Evolutionary conservation across 2,888 invertebrate genomes (phyloP).

Genomic region (Eilema sororculum): DNA sequence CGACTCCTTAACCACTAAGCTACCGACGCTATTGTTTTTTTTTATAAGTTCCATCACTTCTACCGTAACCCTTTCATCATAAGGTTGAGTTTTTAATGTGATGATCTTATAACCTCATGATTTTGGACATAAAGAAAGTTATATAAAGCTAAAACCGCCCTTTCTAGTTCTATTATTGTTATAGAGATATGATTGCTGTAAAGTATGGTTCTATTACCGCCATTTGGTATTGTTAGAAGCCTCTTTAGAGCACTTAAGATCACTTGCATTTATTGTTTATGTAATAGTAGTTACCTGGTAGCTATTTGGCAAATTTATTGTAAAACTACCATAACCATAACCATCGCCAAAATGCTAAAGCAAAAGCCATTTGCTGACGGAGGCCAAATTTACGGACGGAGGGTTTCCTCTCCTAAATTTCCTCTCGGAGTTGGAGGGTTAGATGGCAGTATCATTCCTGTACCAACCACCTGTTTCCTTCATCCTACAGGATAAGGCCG

Average conservation of each 20-base stretch:
- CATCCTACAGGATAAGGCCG: no score
- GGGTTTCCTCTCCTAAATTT: no score
- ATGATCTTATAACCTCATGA: not conserved
- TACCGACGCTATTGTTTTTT: no score
- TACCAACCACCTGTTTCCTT: no score
- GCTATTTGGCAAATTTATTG: not conserved
- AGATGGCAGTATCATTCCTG: not conserved
- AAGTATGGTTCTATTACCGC: constrained; percentile 13
- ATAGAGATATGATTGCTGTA: not conserved
- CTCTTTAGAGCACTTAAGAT: constrained; percentile 2
- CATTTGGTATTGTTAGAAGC: constrained; percentile 10
- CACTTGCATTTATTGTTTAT: constrained; percentile 11
- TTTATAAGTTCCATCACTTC: no score
- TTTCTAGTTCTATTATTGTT: constrained; percentile 1
- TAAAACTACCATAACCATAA: not conserved
- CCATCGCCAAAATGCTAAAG: not conserved
- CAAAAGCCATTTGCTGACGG: not conserved
- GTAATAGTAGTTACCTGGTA: not conserved
- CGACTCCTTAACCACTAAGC: no score
- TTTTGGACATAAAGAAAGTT: constrained; percentile 5
- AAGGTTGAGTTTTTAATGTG: not conserved
- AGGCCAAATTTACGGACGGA: no score
- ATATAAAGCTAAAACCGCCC: not conserved
- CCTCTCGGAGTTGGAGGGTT: not conserved
- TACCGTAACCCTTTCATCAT: no score